Percentiles rank a stretch among this genome's conserved stretches.
Conservation (phyloP, 2,888 invertebrate species). For the Cryptocephalus moraei region DNA sequence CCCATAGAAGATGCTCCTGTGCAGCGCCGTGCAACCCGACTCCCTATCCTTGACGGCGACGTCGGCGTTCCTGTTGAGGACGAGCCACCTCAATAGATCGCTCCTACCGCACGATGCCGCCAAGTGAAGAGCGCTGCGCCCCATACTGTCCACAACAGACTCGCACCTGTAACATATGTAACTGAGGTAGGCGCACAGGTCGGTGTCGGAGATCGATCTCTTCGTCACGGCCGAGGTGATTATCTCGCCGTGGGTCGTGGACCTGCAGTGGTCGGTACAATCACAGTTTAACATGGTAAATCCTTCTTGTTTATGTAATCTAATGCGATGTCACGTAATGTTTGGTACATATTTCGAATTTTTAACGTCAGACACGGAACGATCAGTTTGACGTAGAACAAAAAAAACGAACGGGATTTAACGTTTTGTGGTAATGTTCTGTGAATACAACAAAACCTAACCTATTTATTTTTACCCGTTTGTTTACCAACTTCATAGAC, state of each 20-base stretch:
- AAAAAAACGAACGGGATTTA: too few species aligned
- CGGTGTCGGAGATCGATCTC: constrained; percentile 47
- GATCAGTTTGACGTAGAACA: too few species aligned
- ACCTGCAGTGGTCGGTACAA: constrained; percentile 51
- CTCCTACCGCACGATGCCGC: constrained; percentile 65
- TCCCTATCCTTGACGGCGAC: constrained; percentile 57
- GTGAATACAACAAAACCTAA: too few species aligned
- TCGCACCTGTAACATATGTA: constrained; percentile 17
- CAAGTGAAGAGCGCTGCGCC: constrained; percentile 70
- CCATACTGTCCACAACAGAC: constrained; percentile 39
- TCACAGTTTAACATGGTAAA: constrained; percentile 23
- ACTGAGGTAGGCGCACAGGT: constrained; percentile 39
- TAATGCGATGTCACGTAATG: too few species aligned
- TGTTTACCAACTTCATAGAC: too few species aligned
- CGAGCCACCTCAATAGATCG: constrained; percentile 46
- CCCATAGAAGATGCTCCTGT: constrained; percentile 73
- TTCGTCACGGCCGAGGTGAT: constrained; percentile 58
- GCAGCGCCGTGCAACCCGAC: constrained; percentile 72
- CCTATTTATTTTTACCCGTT: too few species aligned
- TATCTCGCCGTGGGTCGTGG: constrained; percentile 45
- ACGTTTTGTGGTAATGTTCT: too few species aligned
- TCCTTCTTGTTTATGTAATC: too few species aligned
- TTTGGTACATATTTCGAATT: too few species aligned
- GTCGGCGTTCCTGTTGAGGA: constrained; percentile 51
- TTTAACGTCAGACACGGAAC: too few species aligned